Evolutionary conservation across 1,140 invertebrate genomes (phyloP), one percentile per base, ranked within the genome.

Genomic region (Trichonephila clavipes): DNA sequence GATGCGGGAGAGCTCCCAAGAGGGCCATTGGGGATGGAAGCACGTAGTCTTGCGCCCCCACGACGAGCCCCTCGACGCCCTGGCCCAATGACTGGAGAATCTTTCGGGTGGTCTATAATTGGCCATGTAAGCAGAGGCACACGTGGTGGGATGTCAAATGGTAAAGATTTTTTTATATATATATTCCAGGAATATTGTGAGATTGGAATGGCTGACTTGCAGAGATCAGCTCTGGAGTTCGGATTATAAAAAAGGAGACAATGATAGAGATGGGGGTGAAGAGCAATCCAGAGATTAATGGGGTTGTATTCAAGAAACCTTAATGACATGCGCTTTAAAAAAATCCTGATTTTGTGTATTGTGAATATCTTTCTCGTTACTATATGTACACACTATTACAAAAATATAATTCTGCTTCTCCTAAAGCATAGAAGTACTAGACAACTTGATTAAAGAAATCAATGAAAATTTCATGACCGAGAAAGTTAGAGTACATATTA

Each of bases 31-130:
- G 28, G 69, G 69, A 58, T 51, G 44, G 10, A 58, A 62, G 69
- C 89, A 90, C 89, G 89, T 90, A 89, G 34, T 77, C 66, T 24
- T 77, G 51, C 88, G 88, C 89, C 58, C 89, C 82, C 69, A 90
- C 44, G 82, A 72, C 72, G 82, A 64, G 44, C 34, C 90, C 91
- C 90, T 77, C 21, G 91, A 34, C 91, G 91, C 90, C 81, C 44
- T 34, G 85, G 58, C 44, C 16, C 72, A 88, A 88, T 58, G 83
- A 61, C 83, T 59, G 86, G 24, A 28, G 90, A 64, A 58, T 66
- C 77, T 92, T 69, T 44, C 61, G 77, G 59, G 81, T 61, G 24
- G 44, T 87, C 83, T 77, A 86, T 92, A 92, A 92, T 92, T 92
- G 91, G 59, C 40, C 91, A 87, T 92, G 83, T 85, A 86, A 87